These are phyloP conservation scores for Masticophis lateralis DNA, from an alignment of 2,797 vertebrate species.

Conservation along the genomic window DNA sequence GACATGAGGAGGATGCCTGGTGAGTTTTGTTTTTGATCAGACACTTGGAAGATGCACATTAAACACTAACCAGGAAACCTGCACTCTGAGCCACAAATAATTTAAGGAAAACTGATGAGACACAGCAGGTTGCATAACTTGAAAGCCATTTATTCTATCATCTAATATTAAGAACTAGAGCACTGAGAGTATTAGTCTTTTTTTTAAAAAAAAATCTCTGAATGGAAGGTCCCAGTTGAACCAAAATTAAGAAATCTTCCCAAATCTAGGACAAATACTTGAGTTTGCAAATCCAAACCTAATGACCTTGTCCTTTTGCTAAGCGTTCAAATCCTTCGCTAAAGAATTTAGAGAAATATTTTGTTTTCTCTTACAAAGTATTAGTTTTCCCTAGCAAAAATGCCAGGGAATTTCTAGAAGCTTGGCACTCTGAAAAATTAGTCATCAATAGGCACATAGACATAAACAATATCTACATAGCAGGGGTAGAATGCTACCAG, in stretches of 20 bases:
- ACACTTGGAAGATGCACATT: not conserved
- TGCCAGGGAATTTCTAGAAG: not conserved
- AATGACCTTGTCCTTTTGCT: not conserved
- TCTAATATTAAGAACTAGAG: too few relatives aligned
- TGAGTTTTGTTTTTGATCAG: slow-evolving; percentile 57
- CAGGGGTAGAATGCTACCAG: too few relatives aligned
- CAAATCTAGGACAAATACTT: not conserved
- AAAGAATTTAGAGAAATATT: not conserved
- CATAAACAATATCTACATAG: too few relatives aligned
- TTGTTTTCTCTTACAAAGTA: not conserved
- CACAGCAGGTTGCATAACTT: too few relatives aligned
- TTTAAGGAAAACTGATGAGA: not conserved
- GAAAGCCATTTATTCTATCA: not conserved
- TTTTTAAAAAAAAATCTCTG: not conserved
- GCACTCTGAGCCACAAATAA: not conserved
- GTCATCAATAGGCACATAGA: not conserved
- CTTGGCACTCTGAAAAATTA: not conserved
- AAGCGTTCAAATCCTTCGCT: not conserved
- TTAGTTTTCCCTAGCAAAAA: not conserved
- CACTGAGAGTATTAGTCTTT: not conserved
- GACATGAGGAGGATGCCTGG: slow-evolving; percentile 63
- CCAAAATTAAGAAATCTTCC: not conserved
- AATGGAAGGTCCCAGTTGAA: not conserved
- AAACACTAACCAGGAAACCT: not conserved
- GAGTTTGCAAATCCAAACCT: not conserved